These are phyloP conservation scores for Phrynosoma blainvillii DNA, from an alignment of 2,113 vertebrate genomes.

Conservation along the genomic window DNA sequence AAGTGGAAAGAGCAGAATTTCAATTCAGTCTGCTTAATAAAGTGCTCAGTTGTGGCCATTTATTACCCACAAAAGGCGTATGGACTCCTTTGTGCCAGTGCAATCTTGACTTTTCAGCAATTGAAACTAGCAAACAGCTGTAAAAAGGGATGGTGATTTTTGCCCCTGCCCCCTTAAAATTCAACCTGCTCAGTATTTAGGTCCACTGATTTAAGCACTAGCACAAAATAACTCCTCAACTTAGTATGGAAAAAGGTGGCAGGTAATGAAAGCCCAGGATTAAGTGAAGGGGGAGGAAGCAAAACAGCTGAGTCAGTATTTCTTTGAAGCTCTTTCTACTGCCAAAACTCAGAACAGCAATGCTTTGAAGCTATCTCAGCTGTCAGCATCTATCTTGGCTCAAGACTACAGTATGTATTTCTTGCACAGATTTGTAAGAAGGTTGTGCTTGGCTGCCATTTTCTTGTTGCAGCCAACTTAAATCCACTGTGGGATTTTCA, in stretches of 20 bases:
- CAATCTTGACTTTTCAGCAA: background rate
- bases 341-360: slow-evolving; percentile 3
- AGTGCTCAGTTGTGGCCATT: no score
- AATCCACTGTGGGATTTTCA: slow-evolving; percentile 3
- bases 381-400: slow-evolving; percentile 34
- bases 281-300: background rate
- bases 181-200: background rate
- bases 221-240: background rate
- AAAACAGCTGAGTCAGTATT: slow-evolving; percentile 18
- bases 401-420: slow-evolving; percentile 26
- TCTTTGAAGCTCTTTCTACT: slow-evolving; percentile 21
- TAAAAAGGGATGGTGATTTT: background rate
- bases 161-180: background rate
- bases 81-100: background rate
- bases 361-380: slow-evolving; percentile 30
- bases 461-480: slow-evolving; percentile 14
- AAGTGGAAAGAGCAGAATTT: background rate
- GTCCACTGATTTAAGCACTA: background rate
- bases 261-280: slow-evolving; percentile 19
- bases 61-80: no score
- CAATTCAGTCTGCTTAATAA: background rate
- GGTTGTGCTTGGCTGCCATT: slow-evolving; percentile 1
- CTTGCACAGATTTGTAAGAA: slow-evolving; percentile 13
- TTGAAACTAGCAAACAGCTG: background rate
- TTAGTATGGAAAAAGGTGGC: slow-evolving; percentile 13